Evolutionary conservation across 2,888 invertebrate species (phyloP).

Genomic region (Crossocerus cetratus): DNA sequence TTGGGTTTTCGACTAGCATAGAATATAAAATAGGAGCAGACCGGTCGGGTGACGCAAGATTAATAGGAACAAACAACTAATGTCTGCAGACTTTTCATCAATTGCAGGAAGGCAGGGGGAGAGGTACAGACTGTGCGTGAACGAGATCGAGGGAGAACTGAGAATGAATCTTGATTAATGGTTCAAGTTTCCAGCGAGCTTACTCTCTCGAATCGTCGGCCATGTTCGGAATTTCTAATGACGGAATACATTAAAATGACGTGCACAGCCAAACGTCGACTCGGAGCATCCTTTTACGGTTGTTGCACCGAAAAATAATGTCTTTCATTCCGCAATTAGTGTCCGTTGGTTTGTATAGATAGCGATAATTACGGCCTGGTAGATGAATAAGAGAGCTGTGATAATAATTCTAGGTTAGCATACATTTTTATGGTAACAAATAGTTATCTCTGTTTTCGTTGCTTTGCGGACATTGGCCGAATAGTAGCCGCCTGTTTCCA

Average conservation of each 20-base stretch:
- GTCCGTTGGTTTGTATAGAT: slow-evolving; percentile 47
- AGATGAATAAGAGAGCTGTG: neutral
- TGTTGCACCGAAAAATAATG: slow-evolving; percentile 49
- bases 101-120: neutral
- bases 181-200: slow-evolving; percentile 67
- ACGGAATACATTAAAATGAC: slow-evolving; percentile 71
- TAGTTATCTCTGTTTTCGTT: too few species aligned
- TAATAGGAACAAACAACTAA: slow-evolving; percentile 18
- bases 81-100: slow-evolving; percentile 5
- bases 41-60: slow-evolving; percentile 12
- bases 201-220: slow-evolving; percentile 39
- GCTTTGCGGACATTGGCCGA: too few species aligned
- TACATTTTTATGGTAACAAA: too few species aligned
- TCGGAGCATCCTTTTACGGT: neutral
- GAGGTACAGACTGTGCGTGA: slow-evolving; percentile 5
- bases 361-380: slow-evolving; percentile 38
- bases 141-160: slow-evolving; percentile 31
- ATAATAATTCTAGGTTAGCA: too few species aligned
- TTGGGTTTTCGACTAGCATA: too few species aligned
- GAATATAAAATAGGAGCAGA: neutral
- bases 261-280: slow-evolving; percentile 52
- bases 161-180: slow-evolving; percentile 75
- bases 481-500: too few species aligned
- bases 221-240: slow-evolving; percentile 71
- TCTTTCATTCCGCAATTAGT: slow-evolving; percentile 45